Percentiles rank a stretch among this genome's conserved stretches.
phyloP scores from a whole-genome alignment of 2,888 invertebrate species.

The Nemurella pictetii region DNA sequence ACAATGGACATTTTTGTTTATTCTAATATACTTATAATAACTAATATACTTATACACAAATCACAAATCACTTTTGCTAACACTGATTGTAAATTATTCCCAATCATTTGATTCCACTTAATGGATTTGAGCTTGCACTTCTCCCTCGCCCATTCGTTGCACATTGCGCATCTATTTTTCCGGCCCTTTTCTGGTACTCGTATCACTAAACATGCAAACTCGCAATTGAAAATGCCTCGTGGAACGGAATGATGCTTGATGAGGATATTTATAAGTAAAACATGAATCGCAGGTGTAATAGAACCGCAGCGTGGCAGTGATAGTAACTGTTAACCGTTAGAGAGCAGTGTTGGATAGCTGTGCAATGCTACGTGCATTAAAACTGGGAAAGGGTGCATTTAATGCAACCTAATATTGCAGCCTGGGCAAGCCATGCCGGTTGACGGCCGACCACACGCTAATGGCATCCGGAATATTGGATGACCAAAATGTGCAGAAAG shows the following conservation, averaged over 20 bases:
- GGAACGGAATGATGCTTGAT: not conserved
- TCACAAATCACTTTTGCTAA: no score
- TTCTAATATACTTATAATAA: no score
- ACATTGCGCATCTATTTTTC: not conserved
- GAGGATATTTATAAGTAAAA: not conserved
- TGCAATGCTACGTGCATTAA: not conserved
- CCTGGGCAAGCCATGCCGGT: not conserved
- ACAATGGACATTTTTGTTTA: no score
- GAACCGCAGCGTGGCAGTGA: not conserved
- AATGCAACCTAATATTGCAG: not conserved
- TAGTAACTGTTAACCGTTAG: not conserved
- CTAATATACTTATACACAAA: no score
- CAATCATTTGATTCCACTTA: not conserved
- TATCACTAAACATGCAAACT: not conserved
- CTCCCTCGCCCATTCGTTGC: not conserved
- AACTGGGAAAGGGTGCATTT: not conserved
- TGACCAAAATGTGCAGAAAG: slow-evolving; percentile 16
- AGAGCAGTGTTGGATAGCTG: not conserved
- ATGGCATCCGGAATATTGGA: slow-evolving; percentile 24
- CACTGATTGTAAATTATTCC: no score
- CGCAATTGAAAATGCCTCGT: not conserved
- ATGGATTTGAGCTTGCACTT: not conserved
- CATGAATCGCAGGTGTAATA: not conserved
- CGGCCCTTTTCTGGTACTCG: no score
- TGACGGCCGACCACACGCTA: not conserved